phyloP scores from a whole-genome alignment of 2,113 vertebrate species.

The Dinomys branickii region DNA sequence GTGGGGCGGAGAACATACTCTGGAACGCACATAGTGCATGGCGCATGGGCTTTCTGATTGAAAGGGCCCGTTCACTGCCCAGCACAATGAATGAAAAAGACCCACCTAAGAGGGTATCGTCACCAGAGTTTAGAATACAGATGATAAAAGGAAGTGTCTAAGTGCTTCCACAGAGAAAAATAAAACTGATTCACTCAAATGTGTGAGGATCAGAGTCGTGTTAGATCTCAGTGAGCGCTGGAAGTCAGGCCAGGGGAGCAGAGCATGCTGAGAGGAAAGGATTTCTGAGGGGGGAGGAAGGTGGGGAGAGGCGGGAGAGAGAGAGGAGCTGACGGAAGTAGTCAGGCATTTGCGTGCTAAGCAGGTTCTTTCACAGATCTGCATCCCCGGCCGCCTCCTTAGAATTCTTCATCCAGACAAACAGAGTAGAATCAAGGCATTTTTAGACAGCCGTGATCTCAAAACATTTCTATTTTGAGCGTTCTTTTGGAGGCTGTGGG shows the following conservation, averaged over 20 bases:
- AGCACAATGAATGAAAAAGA: neutral
- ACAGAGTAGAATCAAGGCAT: conserved; percentile 16
- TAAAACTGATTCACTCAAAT: neutral
- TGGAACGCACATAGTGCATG: neutral
- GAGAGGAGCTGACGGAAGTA: neutral
- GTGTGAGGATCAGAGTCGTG: neutral
- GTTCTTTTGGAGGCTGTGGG: neutral
- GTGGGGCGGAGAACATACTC: neutral
- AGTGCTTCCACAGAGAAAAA: neutral
- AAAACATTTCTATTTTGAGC: neutral
- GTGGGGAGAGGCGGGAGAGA: too few relatives aligned
- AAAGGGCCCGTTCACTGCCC: neutral
- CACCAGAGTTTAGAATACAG: neutral
- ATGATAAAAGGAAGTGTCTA: conserved; percentile 30
- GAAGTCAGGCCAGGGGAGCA: neutral
- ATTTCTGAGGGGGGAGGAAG: neutral
- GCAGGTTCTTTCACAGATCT: neutral
- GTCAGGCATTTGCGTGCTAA: neutral
- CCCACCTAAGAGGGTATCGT: neutral
- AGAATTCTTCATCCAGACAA: neutral
- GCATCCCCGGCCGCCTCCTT: neutral
- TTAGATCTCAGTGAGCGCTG: neutral
- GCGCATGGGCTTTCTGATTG: neutral
- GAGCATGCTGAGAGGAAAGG: neutral
- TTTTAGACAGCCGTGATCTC: neutral